Conservation (phyloP, 1,140 invertebrate genomes). For the Aphelenchoides fujianensis region DNA sequence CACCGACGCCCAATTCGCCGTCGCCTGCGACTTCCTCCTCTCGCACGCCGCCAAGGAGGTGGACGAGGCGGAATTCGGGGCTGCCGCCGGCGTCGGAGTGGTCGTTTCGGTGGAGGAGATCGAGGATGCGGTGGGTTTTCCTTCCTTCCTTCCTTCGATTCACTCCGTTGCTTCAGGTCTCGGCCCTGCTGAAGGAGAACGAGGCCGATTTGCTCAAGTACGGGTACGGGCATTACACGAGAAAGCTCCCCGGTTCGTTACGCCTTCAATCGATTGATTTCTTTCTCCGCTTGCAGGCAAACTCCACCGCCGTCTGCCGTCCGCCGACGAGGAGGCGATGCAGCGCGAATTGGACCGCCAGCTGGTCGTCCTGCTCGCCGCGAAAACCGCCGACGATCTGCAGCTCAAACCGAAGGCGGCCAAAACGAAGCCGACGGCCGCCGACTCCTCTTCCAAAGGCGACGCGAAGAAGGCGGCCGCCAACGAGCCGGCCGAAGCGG, state of each 20-base stretch:
- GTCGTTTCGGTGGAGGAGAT: slow-evolving; percentile 81
- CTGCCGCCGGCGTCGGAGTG: slow-evolving; percentile 81
- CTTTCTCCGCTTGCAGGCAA: no score
- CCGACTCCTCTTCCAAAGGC: no score
- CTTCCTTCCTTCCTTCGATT: slow-evolving; percentile 39
- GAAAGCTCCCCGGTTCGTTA: no score
- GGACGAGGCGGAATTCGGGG: slow-evolving; percentile 73
- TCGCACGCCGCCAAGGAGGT: slow-evolving; percentile 70
- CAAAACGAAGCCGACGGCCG: slow-evolving; percentile 65
- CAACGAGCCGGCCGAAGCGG: no score
- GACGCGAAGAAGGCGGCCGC: no score
- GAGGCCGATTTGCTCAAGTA: slow-evolving; percentile 75
- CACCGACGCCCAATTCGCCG: slow-evolving; percentile 72
- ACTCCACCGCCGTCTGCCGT: no score
- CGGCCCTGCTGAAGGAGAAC: slow-evolving; percentile 68
- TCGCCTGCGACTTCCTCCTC: slow-evolving; percentile 80
- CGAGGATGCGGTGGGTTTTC: slow-evolving; percentile 72
- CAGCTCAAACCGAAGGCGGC: slow-evolving; percentile 64
- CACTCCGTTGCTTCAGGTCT: no score
- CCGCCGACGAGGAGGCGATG: no score
- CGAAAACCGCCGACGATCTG: slow-evolving; percentile 84
- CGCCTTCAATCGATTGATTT: no score
- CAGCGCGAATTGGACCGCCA: no score
- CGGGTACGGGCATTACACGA: slow-evolving; percentile 79
- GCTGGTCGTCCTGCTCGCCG: slow-evolving; percentile 83